Evolutionary conservation across 37 sponge, comb jelly and placozoan genomes (phyloP), one percentile per base, ranked within the genome.

Genomic region (Lycopodina hypogea): DNA sequence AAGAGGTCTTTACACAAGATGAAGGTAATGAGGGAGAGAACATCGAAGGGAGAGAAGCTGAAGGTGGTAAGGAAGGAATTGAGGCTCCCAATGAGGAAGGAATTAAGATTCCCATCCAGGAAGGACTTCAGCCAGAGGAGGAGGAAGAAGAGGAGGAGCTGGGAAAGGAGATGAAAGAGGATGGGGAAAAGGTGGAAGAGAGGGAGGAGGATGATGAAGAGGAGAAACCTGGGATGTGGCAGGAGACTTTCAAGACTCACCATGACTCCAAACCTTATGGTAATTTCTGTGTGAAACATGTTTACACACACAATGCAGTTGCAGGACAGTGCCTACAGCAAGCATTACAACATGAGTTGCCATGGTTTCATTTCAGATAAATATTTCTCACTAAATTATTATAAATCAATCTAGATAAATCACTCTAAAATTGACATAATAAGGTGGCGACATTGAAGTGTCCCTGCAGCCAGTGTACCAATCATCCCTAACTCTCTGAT

Each of bases 261-360:
- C 71, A 77, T 37, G 99, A 98, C 83, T 95, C 99, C n/a, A 93
- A 93, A 52, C 96, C 96, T 12, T 82, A 90, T 56, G 96, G 95
- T 94, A 55, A 36, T 69, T 68, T 3, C 2, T 64, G 39, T 26
- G 29, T 63, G 30, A n/a, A 28, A 19, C 65, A 28, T 63, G 28
- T n/a, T 23, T 15, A 28, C 11, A 28, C 30, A 26, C 9, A 19
- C 19, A 63, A n/a, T n/a, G n/a, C n/a, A n/a, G n/a, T n/a, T n/a
- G n/a, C n/a, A n/a, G n/a, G n/a, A n/a, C n/a, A n/a, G n/a, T n/a
- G n/a, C n/a, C n/a, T n/a, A n/a, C n/a, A n/a, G n/a, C n/a, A n/a
- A n/a, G n/a, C n/a, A n/a, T n/a, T n/a, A n/a, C n/a, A n/a, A n/a
- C n/a, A n/a, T n/a, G n/a, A n/a, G n/a, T n/a, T n/a, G n/a, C n/a